Evolutionary conservation across 92 coral and sea anemone species (phyloP), one percentile per base, ranked within the genome.

Genomic region (Phenganax subtilis): DNA sequence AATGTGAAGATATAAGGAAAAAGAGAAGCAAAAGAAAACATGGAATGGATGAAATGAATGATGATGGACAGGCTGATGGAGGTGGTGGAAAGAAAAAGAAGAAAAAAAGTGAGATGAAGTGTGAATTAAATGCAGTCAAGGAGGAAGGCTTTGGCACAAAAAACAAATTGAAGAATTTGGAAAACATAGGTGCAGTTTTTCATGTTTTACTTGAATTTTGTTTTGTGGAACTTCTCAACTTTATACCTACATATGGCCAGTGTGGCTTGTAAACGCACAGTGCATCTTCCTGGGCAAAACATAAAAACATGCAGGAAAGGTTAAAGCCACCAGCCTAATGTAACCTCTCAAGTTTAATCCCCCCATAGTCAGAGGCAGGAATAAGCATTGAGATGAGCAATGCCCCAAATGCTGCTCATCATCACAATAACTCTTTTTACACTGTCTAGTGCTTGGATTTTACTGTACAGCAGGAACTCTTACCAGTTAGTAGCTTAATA

Each of bases 11-110:
- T 72, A 61, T 65, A 83, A 37, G 80, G 15, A 54, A 80, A 17
- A 76, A 84, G 86, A 75, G 80, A 85, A 71, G 64, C 53, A 51
- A 27, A 51, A 73, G 51, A 53, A 20, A 71, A 71, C 52, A 29
- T 11, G 56, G 9, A 54, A 51, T 14, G 7, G 55, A 28, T 51
- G 61, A 20, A 20, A 12, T 59, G 15, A 14, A 20, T 71, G 31
- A 71, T 37, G 75, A 55, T 12, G 86, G 51, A 70, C 70, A 57
- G 37, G 15, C 53, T 7, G 81, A 52, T 69, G 70, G 72, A 8
- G 68, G n/a, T 30, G 62, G 60, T 9, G 57, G 65, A 64, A 82
- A 68, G 57, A 85, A 79, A 76, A 85, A 55, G 81, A 80, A 83
- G 58, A 47, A 37, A 65, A 85, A 88, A 68, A 20, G 61, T 65